Base-by-base conservation (phyloP, 2,797 vertebrate species). In the Corythornis leucogaster region DNA sequence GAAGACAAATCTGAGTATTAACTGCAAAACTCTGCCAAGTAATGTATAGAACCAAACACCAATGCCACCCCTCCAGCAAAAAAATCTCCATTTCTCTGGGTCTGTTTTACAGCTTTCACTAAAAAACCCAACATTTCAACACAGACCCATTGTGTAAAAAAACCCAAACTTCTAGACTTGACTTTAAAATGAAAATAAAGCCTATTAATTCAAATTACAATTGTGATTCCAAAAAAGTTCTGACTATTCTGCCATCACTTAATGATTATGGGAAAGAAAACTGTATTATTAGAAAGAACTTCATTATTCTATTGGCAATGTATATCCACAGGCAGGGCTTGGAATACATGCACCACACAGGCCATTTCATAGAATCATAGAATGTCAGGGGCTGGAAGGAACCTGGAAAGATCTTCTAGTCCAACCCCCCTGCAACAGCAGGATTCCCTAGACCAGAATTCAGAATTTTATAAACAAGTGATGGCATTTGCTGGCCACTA, bases 231-330 rank as follows among this genome's bases (percentile, higher is more conserved):
- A 11, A 53, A 64, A 13, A 13, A 59, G 12, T 12, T 24, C 16
- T 12, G 13, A 55, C 17, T 86, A 28, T 33, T 73, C 11, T 53
- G 38, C 48, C 26, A 42, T 8, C 11, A 8, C 4, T 33, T 63
- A 64, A 20, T 4, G 0, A 62, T n/a, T 57, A 50, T 3, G 2
- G 46, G 18, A 74, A 3, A 80, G 1, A 63, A 5, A 70, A 62
- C 16, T 5, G 45, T 4, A 19, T 51, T 50, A 50, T 48, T 26
- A 10, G 50, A 62, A 17, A 48, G 21, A 21, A 6, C 15, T 63
- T 33, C 6, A 18, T 17, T 62, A 31, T 30, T 79, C 21, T 31
- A 63, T 1, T 13, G 9, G 12, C 16, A 55, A 48, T 12, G 9
- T 5, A 74, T 31, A 40, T 30, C 28, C 12, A 11, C 14, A 31